Base-by-base conservation (phyloP, 2,888 invertebrate species). In the Stenolophus ochropezus region DNA sequence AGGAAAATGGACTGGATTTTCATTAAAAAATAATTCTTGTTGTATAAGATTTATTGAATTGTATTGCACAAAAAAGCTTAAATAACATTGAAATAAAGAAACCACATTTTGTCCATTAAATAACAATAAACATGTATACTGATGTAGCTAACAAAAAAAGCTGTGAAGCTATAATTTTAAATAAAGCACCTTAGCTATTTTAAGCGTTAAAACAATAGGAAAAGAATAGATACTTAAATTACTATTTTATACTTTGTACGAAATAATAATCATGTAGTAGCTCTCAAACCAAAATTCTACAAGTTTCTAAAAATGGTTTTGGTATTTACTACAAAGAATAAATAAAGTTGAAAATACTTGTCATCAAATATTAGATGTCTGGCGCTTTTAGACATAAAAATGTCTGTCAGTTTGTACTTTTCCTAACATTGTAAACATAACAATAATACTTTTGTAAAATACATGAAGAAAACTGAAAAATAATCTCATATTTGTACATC, bases 51-150 rank as follows among this genome's bases (percentile, higher is more conserved):
- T 81, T 73, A 74, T 81, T 73, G 56, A 33, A 27, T 53, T 75
- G 61, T 81, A 81, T 81, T 75, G 74, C 75, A 75, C 81, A 81
- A 74, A 75, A 76, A 81, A 81, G 81, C 81, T 75, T 75, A 81
- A 81, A 81, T 65, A 81, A 81, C 81, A 81, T 81, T 61, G 61
- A 81, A 81, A 81, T 81, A 81, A 81, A 81, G 53, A 61, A 47
- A 74, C 74, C 81, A 81, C 73, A 61, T 23, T 65, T 81, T 27
- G 33, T 75, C 81, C 75, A 81, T 81, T 75, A 75, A 81, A 81
- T 81, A 81, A 81, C 79, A 79, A 79, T 79, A 79, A 79, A 79
- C 81, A 81, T 81, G 74, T 75, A 81, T 81, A 75, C 65, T 51
- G 71, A 77, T 79, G 58, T 81, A 47, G 73, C 81, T 81, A 81